Conservation (phyloP, 2,797 vertebrate genomes). For the Notolabrus celidotus region DNA sequence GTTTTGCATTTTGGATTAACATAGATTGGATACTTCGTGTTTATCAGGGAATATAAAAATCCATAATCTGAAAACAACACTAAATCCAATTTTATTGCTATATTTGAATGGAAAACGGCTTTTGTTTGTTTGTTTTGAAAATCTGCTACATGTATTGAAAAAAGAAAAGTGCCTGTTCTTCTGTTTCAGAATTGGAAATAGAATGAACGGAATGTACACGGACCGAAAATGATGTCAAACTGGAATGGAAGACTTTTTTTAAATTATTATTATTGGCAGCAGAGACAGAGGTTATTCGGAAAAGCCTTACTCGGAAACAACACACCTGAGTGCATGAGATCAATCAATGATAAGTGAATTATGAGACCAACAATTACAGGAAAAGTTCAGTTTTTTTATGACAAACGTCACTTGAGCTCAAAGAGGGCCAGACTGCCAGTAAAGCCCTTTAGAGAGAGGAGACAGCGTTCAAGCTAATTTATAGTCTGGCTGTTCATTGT, state of each 20-base stretch:
- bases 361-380: conserved; percentile 27
- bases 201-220: too few species aligned
- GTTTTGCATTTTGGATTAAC: too few species aligned
- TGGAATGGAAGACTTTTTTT: neutral
- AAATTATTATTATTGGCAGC: neutral
- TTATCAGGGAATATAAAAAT: too few species aligned
- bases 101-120: too few species aligned
- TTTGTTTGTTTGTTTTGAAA: too few species aligned
- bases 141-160: too few species aligned
- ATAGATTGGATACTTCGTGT: too few species aligned
- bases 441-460: conserved; percentile 21
- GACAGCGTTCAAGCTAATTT: conserved; percentile 23
- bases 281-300: conserved; percentile 2
- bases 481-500: conserved; percentile 42
- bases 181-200: too few species aligned
- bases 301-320: conserved; percentile 13
- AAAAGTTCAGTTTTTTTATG: conserved; percentile 40
- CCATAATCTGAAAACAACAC: too few species aligned
- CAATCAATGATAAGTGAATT: conserved; percentile 27
- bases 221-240: neutral
- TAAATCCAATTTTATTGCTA: too few species aligned
- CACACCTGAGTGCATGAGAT: conserved; percentile 18
- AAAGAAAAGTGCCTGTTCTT: too few species aligned
- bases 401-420: conserved; percentile 27
- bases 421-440: neutral